phyloP scores from a whole-genome alignment of 2,888 invertebrate species.

The Ctenicera cuprea region DNA sequence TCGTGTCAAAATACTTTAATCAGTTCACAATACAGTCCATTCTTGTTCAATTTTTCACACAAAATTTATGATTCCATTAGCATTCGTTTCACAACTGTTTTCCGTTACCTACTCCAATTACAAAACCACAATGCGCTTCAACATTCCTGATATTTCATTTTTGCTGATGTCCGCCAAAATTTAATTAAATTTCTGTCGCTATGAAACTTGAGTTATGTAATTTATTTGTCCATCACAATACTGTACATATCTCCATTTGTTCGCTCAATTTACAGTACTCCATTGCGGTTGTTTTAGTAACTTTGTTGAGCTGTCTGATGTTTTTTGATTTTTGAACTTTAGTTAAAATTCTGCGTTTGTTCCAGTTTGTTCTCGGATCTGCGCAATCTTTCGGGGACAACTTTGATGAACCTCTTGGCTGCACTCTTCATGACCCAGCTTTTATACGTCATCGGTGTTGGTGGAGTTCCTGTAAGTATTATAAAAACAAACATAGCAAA shows the following conservation, averaged over 20 bases:
- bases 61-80: too few relatives aligned
- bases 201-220: not conserved
- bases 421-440: slow-evolving; percentile 81
- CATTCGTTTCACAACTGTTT: too few relatives aligned
- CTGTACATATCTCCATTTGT: not conserved
- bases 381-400: slow-evolving; percentile 79
- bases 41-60: too few relatives aligned
- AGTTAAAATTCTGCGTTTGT: slow-evolving; percentile 60
- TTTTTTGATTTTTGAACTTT: too few relatives aligned
- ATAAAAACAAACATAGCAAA: too few relatives aligned
- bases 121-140: not conserved
- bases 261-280: not conserved
- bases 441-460: slow-evolving; percentile 80
- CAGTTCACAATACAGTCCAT: too few relatives aligned
- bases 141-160: not conserved
- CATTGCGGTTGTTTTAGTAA: not conserved
- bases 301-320: not conserved
- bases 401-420: slow-evolving; percentile 80
- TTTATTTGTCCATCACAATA: not conserved
- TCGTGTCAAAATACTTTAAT: too few relatives aligned
- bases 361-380: slow-evolving; percentile 81
- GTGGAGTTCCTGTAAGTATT: slow-evolving; percentile 78
- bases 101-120: not conserved
- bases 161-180: not conserved
- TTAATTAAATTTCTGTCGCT: not conserved